phyloP scores from a whole-genome alignment of 2,797 vertebrate genomes.

The Characodon lateralis region DNA sequence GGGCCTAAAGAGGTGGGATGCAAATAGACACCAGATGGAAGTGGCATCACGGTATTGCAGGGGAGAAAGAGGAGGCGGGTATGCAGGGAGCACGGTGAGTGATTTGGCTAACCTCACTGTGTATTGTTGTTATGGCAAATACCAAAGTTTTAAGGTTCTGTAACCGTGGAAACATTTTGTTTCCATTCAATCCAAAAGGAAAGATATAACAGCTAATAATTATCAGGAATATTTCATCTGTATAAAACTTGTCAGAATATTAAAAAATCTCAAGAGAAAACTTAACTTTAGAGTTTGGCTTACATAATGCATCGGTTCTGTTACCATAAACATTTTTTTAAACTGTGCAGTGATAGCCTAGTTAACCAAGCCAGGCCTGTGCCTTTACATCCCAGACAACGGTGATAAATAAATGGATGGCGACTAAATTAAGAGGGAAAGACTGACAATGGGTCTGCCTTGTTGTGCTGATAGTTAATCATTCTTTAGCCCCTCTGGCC shows the following conservation, averaged over 20 bases:
- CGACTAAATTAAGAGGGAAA: slow-evolving; percentile 79
- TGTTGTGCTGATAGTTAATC: slow-evolving; percentile 83
- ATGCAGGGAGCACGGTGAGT: background rate
- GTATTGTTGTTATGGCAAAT: slow-evolving; percentile 22
- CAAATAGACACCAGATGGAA: slow-evolving; percentile 75
- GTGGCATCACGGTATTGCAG: slow-evolving; percentile 46
- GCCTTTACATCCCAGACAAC: slow-evolving; percentile 63
- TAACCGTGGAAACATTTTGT: background rate
- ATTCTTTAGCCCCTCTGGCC: slow-evolving; percentile 83
- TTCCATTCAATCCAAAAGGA: background rate
- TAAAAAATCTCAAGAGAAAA: slow-evolving; percentile 2
- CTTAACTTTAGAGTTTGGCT: slow-evolving; percentile 7
- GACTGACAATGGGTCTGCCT: slow-evolving; percentile 68
- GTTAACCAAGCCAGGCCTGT: slow-evolving; percentile 74
- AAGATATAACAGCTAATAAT: background rate
- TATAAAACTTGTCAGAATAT: background rate
- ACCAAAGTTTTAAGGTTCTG: slow-evolving; percentile 4
- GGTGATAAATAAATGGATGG: slow-evolving; percentile 69
- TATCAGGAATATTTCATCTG: background rate
- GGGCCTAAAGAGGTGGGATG: slow-evolving; percentile 50
- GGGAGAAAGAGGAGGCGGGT: slow-evolving; percentile 17
- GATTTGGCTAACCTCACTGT: slow-evolving; percentile 22
- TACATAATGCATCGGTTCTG: slow-evolving; percentile 36
- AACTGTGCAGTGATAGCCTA: slow-evolving; percentile 48
- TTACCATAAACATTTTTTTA: slow-evolving; percentile 43